These are phyloP conservation scores for Chrysemys picta DNA, from an alignment of 2,113 vertebrate species.

Conservation along the genomic window DNA sequence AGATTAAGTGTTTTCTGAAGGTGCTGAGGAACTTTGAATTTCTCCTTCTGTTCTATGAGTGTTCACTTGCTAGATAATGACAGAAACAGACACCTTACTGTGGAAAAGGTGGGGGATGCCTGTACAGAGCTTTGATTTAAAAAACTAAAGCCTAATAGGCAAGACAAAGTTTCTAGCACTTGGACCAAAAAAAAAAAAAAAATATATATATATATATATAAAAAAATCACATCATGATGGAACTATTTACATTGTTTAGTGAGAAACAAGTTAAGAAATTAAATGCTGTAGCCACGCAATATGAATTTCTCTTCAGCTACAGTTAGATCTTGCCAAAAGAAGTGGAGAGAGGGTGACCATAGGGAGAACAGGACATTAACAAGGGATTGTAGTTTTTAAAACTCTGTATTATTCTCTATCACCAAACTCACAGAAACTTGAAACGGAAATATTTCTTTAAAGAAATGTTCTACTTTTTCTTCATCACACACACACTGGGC, in stretches of 20 bases:
- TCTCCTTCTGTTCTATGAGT: constrained; percentile 26
- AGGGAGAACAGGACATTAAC: constrained; percentile 25
- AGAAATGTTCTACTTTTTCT: constrained; percentile 25
- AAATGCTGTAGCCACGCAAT: background rate
- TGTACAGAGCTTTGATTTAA: background rate
- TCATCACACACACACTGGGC: constrained; percentile 44
- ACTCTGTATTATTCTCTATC: background rate
- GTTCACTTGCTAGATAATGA: background rate
- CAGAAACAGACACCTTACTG: background rate
- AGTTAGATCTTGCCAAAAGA: constrained; percentile 50
- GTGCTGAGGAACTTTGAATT: constrained; percentile 49
- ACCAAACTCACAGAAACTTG: constrained; percentile 28
- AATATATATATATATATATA: too few species aligned
- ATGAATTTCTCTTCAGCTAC: constrained; percentile 9
- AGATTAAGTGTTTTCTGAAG: constrained; percentile 55
- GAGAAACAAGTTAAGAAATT: constrained; percentile 14
- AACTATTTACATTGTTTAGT: constrained; percentile 41
- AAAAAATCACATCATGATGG: constrained; percentile 2
- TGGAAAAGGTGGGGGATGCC: background rate
- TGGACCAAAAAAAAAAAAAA: constrained; percentile 16
- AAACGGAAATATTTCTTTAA: constrained; percentile 8
- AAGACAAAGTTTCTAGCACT: constrained; percentile 57
- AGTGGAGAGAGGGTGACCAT: constrained; percentile 31
- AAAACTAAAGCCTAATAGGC: constrained; percentile 44
- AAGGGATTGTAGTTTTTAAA: constrained; percentile 15